Evolutionary conservation across 2,113 vertebrate genomes (phyloP), one percentile per base, ranked within the genome.

Genomic region (Grantiella picta): DNA sequence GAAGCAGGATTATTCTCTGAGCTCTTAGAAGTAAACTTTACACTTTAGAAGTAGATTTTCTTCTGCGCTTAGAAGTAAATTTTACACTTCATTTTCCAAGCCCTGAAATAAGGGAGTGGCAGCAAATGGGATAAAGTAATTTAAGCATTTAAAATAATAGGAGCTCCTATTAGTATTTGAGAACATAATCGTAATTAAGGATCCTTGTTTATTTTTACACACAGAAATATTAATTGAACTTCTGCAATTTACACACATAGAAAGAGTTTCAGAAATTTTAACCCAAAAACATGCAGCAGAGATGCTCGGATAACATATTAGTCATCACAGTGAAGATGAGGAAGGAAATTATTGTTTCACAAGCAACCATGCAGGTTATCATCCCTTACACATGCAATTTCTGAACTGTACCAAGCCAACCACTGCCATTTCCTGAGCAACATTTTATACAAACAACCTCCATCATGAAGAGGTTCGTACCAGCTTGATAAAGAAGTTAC

Each of bases 301-400:
- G 86, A 50, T 12, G n/a, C 44, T 68, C 84, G 93, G 69, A 80
- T 60, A 81, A 59, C 28, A 0, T 2, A 56, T 81, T 68, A 94
- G 76, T 96, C 92, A 89, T 40, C 71, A 11, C 6, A 3, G 40
- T 61, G 82, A 77, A 88, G 85, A 94, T 94, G 56, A 61, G 92
- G 95, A 96, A 96, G 96, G 95, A 96, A 96, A 80, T 21, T 13
- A 72, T 25, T 17, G 35, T 93, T 96, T 86, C 85, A 45, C 85
- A 93, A 93, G 86, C 44, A 87, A 22, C 42, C 65, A 29, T 47
- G 89, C 84, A 96, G 85, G 93, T 96, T 92, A 28, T 79, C 93
- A 59, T 42, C 59, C 75, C 66, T 25, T 59, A 35, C 15, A 83
- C 11, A 60, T 13, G 54, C 66, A 91, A 65, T 22, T 91, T 89